Evolutionary conservation across 2,888 invertebrate species (phyloP).

Genomic region (Hydraecia micacea): DNA sequence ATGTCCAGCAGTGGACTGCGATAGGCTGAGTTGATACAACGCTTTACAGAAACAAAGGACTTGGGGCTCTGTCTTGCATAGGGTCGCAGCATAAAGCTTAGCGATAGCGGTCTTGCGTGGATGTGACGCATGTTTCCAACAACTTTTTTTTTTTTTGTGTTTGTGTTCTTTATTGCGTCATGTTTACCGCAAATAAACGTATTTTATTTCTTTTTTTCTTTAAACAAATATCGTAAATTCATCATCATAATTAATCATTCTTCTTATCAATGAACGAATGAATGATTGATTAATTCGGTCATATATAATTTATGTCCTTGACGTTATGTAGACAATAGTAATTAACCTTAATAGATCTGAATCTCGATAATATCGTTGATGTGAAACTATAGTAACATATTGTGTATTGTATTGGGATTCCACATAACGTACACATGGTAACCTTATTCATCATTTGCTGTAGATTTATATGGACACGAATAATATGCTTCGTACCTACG

Average conservation of each 20-base stretch:
- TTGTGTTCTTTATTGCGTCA: too few species aligned
- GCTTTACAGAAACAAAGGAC: too few species aligned
- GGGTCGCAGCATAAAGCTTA: too few species aligned
- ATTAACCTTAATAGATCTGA: constrained; percentile 26
- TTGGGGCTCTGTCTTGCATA: too few species aligned
- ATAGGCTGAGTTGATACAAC: too few species aligned
- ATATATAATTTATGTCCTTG: neutral
- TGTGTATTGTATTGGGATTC: constrained; percentile 17
- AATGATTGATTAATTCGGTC: constrained; percentile 8
- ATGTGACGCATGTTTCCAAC: too few species aligned
- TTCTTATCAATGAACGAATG: neutral
- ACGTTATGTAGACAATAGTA: constrained; percentile 37
- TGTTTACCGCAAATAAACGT: too few species aligned
- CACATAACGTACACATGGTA: neutral
- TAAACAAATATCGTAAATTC: too few species aligned
- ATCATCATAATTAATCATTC: constrained; percentile 1
- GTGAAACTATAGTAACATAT: constrained; percentile 3
- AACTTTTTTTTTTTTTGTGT: too few species aligned
- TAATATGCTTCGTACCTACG: neutral
- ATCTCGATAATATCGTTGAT: constrained; percentile 25
- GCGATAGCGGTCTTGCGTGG: too few species aligned
- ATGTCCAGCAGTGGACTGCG: too few species aligned
- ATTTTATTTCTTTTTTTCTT: too few species aligned
- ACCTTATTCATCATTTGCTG: constrained; percentile 19
- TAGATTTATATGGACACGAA: neutral